These are phyloP conservation scores for Smutsia gigantea DNA, from an alignment of 2,797 vertebrate species.

Conservation along the genomic window DNA sequence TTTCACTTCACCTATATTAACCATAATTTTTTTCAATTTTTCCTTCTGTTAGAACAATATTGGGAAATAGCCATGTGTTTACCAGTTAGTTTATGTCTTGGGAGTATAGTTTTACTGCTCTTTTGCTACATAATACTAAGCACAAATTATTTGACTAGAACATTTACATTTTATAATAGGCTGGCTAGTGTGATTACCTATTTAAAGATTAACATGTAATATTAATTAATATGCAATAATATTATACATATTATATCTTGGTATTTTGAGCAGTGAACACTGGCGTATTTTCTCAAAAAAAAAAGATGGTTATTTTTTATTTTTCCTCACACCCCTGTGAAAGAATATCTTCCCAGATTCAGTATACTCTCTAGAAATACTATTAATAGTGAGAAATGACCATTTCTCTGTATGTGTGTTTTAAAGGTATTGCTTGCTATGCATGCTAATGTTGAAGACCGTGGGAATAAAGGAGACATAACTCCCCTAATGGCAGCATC, in stretches of 20 bases:
- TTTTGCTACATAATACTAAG: slow-evolving; percentile 49
- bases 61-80: slow-evolving; percentile 46
- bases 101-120: slow-evolving; percentile 15
- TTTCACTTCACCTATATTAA: slow-evolving; percentile 18
- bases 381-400: slow-evolving; percentile 61
- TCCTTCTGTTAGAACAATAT: neutral
- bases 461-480: slow-evolving; percentile 99
- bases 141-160: slow-evolving; percentile 38
- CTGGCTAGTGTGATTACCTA: slow-evolving; percentile 13
- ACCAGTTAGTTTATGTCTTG: slow-evolving; percentile 17
- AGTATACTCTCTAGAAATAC: slow-evolving; percentile 55
- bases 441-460: slow-evolving; percentile 98
- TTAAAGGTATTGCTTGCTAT: slow-evolving; percentile 96
- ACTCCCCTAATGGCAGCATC: slow-evolving; percentile 99
- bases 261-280: slow-evolving; percentile 35
- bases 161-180: slow-evolving; percentile 26
- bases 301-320: slow-evolving; percentile 37
- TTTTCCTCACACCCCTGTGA: slow-evolving; percentile 4
- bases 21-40: neutral
- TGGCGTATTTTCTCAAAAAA: slow-evolving; percentile 40
- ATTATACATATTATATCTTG: neutral
- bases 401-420: slow-evolving; percentile 44
- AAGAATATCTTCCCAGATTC: slow-evolving; percentile 47
- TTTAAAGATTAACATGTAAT: slow-evolving; percentile 50
- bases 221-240: neutral